phyloP scores from a whole-genome alignment of 1,140 invertebrate genomes.

The Mya arenaria region DNA sequence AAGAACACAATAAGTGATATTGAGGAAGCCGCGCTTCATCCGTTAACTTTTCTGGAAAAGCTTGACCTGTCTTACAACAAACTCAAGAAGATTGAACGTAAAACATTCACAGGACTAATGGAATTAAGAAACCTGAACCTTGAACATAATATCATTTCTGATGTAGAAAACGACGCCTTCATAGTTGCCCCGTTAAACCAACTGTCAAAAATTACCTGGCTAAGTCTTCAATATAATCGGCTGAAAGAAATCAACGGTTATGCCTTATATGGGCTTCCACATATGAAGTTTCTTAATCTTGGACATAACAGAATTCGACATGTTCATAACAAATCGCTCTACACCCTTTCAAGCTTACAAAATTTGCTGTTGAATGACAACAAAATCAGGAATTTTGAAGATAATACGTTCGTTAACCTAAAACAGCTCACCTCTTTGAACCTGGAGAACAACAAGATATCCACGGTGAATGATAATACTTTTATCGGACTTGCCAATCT shows the following conservation, averaged over 20 bases:
- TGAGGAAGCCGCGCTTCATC: conserved; percentile 39
- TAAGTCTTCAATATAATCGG: conserved; percentile 58
- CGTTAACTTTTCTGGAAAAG: conserved; percentile 33
- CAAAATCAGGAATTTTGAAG: conserved; percentile 29
- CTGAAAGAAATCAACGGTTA: conserved; percentile 37
- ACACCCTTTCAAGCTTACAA: conserved; percentile 33
- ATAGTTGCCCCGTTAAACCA: conserved; percentile 57
- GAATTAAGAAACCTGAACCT: conserved; percentile 55
- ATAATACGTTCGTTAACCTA: conserved; percentile 43
- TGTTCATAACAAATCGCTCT: conserved; percentile 54
- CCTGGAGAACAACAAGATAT: conserved; percentile 53
- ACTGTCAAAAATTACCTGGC: conserved; percentile 61
- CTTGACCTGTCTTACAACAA: conserved; percentile 61
- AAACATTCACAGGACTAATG: conserved; percentile 58
- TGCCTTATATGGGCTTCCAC: conserved; percentile 56
- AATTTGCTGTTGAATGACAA: conserved; percentile 57
- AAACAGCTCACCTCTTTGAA: conserved; percentile 45
- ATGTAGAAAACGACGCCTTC: conserved; percentile 61
- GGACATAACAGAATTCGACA: conserved; percentile 54
- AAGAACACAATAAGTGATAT: conserved; percentile 57
- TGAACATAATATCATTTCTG: conserved; percentile 56
- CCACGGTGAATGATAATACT: conserved; percentile 32
- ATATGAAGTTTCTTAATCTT: conserved; percentile 63
- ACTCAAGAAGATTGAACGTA: conserved; percentile 41
- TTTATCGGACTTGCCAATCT: conserved; percentile 55